Conservation (phyloP, 1,140 invertebrate species). For the Phocides pigmalion region DNA sequence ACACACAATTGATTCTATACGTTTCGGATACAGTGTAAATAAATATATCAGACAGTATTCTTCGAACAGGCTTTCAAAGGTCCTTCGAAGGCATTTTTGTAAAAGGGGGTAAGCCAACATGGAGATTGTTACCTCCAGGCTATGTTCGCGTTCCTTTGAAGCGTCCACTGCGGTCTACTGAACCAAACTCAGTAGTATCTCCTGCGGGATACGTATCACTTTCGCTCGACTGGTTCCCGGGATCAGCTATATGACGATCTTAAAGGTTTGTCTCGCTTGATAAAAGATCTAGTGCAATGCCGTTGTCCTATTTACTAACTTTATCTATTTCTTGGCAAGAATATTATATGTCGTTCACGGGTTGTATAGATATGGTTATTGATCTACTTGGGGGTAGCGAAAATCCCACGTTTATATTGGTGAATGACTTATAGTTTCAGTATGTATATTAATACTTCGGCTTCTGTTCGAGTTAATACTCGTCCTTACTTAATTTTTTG, state of each 20-base stretch:
- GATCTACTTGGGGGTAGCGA: not conserved
- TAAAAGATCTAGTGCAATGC: conserved; percentile 32
- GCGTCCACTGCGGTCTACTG: conserved; percentile 9
- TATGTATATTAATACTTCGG: no score
- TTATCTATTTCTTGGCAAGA: conserved; percentile 20
- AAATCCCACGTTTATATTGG: not conserved
- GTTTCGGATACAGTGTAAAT: conserved; percentile 30
- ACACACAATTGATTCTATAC: conserved; percentile 29
- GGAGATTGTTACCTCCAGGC: conserved; percentile 61
- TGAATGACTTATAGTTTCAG: not conserved
- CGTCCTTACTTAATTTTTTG: no score
- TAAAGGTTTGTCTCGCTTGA: conserved; percentile 25
- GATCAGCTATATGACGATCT: conserved; percentile 27
- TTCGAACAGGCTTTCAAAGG: conserved; percentile 34
- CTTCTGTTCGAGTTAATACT: no score
- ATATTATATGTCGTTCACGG: conserved; percentile 7
- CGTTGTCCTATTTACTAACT: conserved; percentile 28
- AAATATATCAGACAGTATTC: conserved; percentile 32
- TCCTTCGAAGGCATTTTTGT: conserved; percentile 44
- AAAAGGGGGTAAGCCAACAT: conserved; percentile 62
- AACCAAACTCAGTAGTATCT: conserved; percentile 23
- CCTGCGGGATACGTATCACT: conserved; percentile 24
- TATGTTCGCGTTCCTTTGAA: conserved; percentile 52
- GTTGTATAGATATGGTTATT: no score
- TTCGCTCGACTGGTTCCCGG: conserved; percentile 7